A percentile compares a stretch with the other conserved stretches of the same genome.
phyloP scores from a whole-genome alignment of 2,113 vertebrate genomes.

The Paradoxurus hermaphroditus region DNA sequence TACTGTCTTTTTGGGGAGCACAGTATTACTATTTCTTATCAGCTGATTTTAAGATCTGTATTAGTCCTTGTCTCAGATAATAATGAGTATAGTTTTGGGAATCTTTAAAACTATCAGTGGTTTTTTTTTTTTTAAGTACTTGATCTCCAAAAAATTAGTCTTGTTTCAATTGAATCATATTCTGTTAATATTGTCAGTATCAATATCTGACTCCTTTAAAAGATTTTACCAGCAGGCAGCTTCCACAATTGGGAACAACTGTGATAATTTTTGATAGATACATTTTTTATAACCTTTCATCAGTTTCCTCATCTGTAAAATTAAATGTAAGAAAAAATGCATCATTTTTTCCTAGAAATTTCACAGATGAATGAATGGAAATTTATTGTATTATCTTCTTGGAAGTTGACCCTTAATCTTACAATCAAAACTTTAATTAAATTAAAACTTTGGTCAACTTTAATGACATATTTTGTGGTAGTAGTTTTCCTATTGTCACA shows the following conservation, averaged over 20 bases:
- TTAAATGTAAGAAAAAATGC: conserved; percentile 1
- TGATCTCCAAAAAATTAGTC: neutral
- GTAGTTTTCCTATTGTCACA: neutral
- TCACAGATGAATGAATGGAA: neutral
- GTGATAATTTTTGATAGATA: neutral
- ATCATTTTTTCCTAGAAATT: conserved; percentile 9
- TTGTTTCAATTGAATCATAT: neutral
- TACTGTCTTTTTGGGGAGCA: neutral
- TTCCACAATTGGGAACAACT: neutral
- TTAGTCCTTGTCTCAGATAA: neutral
- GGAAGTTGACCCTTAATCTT: conserved; percentile 21
- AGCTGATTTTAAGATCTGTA: neutral
- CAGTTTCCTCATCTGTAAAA: conserved; percentile 35
- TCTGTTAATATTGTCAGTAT: conserved; percentile 26
- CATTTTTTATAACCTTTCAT: conserved; percentile 40
- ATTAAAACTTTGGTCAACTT: conserved; percentile 39
- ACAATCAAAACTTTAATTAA: conserved; percentile 7
- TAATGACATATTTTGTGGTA: conserved; percentile 36
- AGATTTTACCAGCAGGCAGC: neutral
- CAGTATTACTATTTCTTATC: neutral
- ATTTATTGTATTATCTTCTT: conserved; percentile 1
- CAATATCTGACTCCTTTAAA: conserved; percentile 1
- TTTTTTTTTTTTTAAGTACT: neutral
- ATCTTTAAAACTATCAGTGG: neutral
- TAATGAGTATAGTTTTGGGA: neutral